Evolutionary conservation across 2,888 invertebrate species (phyloP), one percentile per base, ranked within the genome.

Genomic region (Lottia scabra): DNA sequence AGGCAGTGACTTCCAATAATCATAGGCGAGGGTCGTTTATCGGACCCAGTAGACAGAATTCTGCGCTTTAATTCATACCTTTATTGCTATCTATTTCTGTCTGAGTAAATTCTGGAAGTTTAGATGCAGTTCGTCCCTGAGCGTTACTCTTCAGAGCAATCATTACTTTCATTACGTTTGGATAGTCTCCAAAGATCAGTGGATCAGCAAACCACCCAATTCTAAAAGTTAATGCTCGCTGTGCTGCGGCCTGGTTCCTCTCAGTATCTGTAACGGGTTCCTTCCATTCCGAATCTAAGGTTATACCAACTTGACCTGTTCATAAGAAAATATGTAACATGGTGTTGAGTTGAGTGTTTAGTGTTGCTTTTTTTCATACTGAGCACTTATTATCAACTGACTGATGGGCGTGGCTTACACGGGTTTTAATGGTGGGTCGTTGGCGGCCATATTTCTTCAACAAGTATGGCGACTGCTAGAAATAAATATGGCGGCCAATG

Each of bases 151-250:
- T 85, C 70, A 89, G 87, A 13, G 62, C 78, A 27, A 84, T 73
- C 13, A 70, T 70, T 8, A 63, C 65, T 44, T 78, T 81, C 79
- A 85, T 82, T 8, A 82, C 68, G 10, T 73, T 64, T 15, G 81
- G 81, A 46, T 81, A 94, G 89, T 94, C 93, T 12, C 86, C 86
- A 66, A 80, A 74, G 8, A 80, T 79, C 65, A 72, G 76, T 6
- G 86, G 85, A 70, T 85, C 72, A 8, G 84, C 82, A 67, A 81
- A 87, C 83, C 83, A 83, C 13, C 86, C 86, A 16, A 85, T 70
- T 30, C 74, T 69, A 65, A 83, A 83, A 27, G 80, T 67, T 30
- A 76, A 65, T 0, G 74, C 72, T 44, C 77, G 71, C 10, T 80
- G 77, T 1, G 80, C 79, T 0, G 83, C 81, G n/a, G 77, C 78